Conservation (phyloP, 2,797 vertebrate genomes). For the Cossypha heuglini region DNA sequence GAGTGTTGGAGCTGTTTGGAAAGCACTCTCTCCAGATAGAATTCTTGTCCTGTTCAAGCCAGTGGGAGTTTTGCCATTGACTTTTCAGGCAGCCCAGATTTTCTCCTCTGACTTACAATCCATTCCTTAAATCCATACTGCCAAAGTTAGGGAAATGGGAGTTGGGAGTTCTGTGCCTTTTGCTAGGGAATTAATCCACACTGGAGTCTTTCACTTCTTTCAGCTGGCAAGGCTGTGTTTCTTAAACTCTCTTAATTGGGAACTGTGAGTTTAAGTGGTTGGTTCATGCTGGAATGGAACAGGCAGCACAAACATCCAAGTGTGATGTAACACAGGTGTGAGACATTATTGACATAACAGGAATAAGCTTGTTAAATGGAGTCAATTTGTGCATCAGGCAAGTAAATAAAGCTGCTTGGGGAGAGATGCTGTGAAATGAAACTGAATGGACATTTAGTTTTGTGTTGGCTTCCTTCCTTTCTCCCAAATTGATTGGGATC, state of each 20-base stretch:
- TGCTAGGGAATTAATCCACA: not conserved
- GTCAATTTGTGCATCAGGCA: not conserved
- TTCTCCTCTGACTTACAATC: not conserved
- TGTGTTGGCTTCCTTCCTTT: not conserved
- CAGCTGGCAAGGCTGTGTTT: not conserved
- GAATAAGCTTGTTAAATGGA: conserved; percentile 22
- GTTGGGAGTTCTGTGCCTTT: not conserved
- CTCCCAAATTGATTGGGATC: not conserved
- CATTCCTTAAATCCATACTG: not conserved
- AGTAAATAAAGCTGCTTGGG: not conserved
- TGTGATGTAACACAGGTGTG: not conserved
- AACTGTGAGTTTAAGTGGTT: not conserved
- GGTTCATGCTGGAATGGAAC: not conserved
- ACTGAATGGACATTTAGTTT: not conserved
- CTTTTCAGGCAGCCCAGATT: not conserved
- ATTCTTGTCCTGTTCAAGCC: not conserved
- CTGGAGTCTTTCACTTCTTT: not conserved
- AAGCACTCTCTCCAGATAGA: not conserved
- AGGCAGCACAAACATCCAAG: not conserved
- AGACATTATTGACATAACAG: not conserved
- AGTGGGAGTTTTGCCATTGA: not conserved
- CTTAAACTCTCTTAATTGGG: not conserved
- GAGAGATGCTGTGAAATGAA: not conserved
- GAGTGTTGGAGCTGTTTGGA: not conserved
- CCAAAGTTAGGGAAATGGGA: not conserved